Evolutionary conservation across 2,797 vertebrate species (phyloP), one percentile per base, ranked within the genome.

Genomic region (Chiloscyllium punctatum): DNA sequence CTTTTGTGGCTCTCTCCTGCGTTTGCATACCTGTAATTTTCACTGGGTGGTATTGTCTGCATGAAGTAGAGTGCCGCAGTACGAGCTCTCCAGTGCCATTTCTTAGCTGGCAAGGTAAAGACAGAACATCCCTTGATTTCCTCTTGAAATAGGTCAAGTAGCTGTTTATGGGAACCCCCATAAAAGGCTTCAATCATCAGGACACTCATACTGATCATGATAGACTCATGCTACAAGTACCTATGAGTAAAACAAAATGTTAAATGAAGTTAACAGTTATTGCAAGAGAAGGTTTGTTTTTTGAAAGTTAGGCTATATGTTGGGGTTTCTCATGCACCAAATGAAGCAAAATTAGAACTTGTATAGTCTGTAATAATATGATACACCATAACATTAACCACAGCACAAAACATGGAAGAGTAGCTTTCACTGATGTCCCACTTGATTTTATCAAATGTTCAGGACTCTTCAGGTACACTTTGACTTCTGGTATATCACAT

Each of bases 61-160:
- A 98, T 99, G 97, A 99, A 99, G 96, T 98, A 97, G 53, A 99
- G 97, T 1, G 99, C 98, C 0, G 99, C 97, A 0, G 98, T 99
- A 53, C 99, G 97, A 0, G 99, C 98, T 96, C 98, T 98, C 99
- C 99, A 99, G 95, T 98, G 99, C 99, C 99, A 99, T 96, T 99
- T 99, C 97, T 99, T 99, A 90, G 98, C 98, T 5, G 99, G 98
- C 4, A 99, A 98, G 0, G 98, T 98, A 95, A 97, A 98, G 96
- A 98, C 96, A 27, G 97, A 97, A 95, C 98, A 98, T 91, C 97
- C 97, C 0, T 94, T 91, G 0, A 98, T 88, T 72, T 98, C 98
- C 71, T 98, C 97, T 79, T 97, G 97, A 79, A 99, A 98, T 84
- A 99, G 97, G 96, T 99, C 98, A 18, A 98, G 97, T 96, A 99